Percentiles rank a stretch among this genome's conserved stretches.
phyloP scores from a whole-genome alignment of 2,797 vertebrate species.

The Myotis findleyi region DNA sequence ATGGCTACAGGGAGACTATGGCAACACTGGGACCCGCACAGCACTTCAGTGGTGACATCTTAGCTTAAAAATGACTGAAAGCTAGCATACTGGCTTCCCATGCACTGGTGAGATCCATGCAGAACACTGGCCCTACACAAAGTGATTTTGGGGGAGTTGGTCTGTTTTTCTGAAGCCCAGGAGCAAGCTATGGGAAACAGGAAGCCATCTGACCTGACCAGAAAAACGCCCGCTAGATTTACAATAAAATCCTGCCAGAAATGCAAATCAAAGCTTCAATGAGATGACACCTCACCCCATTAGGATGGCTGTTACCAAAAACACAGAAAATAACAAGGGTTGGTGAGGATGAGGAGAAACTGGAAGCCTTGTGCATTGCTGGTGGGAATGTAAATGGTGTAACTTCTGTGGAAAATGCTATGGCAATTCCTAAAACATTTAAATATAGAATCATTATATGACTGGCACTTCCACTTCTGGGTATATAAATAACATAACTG shows the following conservation, averaged over 20 bases:
- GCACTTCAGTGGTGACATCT: background rate
- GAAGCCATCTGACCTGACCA: background rate
- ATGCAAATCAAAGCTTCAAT: background rate
- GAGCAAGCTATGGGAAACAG: background rate
- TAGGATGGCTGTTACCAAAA: background rate
- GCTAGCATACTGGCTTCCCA: background rate
- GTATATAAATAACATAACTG: background rate
- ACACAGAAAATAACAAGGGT: background rate
- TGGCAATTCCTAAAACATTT: background rate
- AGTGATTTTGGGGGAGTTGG: background rate
- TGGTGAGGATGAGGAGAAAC: background rate
- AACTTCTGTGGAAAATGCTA: background rate
- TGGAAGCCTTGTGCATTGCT: background rate
- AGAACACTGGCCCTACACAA: background rate
- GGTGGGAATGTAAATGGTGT: too few species aligned
- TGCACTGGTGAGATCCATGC: too few species aligned
- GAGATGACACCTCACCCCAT: background rate
- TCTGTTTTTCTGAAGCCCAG: background rate
- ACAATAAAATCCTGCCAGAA: background rate
- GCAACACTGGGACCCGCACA: accelerated
- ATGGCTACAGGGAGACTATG: background rate
- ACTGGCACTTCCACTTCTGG: background rate
- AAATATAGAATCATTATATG: background rate
- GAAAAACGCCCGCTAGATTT: background rate
- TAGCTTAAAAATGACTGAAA: background rate